Base-by-base conservation (phyloP, 2,888 invertebrate genomes). In the Yponomeuta malinellus region DNA sequence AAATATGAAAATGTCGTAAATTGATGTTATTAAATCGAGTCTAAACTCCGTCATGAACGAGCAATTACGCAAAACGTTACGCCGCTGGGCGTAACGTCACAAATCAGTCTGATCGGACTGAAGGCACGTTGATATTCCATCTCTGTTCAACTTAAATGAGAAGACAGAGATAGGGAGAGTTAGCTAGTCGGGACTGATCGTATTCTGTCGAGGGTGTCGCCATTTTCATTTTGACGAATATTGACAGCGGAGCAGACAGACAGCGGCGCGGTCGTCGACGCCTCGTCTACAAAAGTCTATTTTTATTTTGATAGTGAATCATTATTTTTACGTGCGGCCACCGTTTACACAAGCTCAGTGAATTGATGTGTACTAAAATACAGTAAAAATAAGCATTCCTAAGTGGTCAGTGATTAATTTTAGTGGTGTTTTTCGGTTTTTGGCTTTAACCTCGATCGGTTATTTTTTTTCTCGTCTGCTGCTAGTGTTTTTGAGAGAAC, bases 141-240 rank as follows among this genome's bases (percentile, higher is more conserved):
- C 88, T 81, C 81, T 83, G 73, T 88, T 78, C 74, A 43, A 12
- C 72, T 75, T 63, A 68, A 72, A n/a, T 66, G 2, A 76, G 72
- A 71, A 71, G 81, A 89, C 63, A 70, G 85, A 77, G 87, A 88
- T 72, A 73, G 78, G 65, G 72, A 76, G 74, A 80, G 74, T 79
- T 76, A 82, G 82, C 89, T 81, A 84, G 86, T 87, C 82, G 84
- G 83, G 84, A 87, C 83, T 89, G 90, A 91, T 89, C 91, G 90
- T 90, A 88, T 89, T 89, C 89, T 84, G 90, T 89, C 89, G 91
- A 90, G 90, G 94, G 94, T 94, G 94, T 94, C 94, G 94, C 94
- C 94, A 94, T 94, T 94, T 94, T 94, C 94, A 84, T 90, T 93
- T 94, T 94, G 94, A 94, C 94, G 94, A 94, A 94, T 94, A 94